Evolutionary conservation across 2,888 invertebrate species (phyloP), one percentile per base, ranked within the genome.

Genomic region (Diadegma fenestrale): DNA sequence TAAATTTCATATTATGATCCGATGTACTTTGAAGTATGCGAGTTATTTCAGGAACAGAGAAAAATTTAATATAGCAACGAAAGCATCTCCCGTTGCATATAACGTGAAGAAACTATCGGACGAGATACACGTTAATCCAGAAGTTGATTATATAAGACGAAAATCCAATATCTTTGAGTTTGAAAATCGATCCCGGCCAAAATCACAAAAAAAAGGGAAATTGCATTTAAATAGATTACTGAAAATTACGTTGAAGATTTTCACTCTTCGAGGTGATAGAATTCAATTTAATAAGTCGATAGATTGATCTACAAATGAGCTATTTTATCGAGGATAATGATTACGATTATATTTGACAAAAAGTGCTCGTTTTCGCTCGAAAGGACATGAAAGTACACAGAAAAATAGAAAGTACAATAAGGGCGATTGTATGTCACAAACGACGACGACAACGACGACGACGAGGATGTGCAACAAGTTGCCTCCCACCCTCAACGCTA

Each of bases 401-500:
- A 54, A 71, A 66, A 75, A 54, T 63, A 71, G 71, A 33, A 22
- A 80, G 48, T 48, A 71, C 71, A 71, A 84, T 66, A 58, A 75
- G 58, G 14, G 72, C 22, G 58, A 89, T 90, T 91, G 90, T 92
- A 89, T 92, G 92, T 92, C 91, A 91, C 90, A 90, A 89, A 88
- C 88, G 86, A 84, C 73, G 69, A 69, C 71, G 64, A 77, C 77
- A 45, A 37, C 72, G 19, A 54, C 37, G 61, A 69, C 69, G 33
- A 63, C 76, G 76, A 76, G 73, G 77, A 63, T 85, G 88, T 91
- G 93, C 93, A 93, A 93, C 93, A 93, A 93, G 93, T 93, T 93
- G 92, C 91, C 88, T 88, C 88, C 90, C 41, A 51, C 41, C 88
- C 83, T 86, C 82, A 80, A 79, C 80, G 68, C 82, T 85, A 82